A percentile compares a stretch with the other conserved stretches of the same genome.
Conservation (phyloP, 1,140 invertebrate genomes). For the Panagrolaimus sp. region DNA sequence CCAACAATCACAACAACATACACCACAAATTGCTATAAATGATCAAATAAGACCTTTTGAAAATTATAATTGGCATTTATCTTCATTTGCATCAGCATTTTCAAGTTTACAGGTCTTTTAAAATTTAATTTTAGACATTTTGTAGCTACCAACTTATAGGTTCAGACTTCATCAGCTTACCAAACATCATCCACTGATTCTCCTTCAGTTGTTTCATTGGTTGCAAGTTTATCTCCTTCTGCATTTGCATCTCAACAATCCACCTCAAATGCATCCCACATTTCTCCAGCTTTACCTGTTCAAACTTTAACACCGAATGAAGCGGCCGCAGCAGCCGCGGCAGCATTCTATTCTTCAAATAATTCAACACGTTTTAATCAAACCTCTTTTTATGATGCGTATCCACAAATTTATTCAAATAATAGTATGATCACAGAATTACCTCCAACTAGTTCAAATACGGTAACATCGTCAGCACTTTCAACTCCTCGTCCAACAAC, state of each 20-base stretch:
- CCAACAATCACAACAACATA: not conserved
- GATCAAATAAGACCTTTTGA: constrained; percentile 2
- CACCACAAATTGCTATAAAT: not conserved
- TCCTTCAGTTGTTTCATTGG: constrained; percentile 1
- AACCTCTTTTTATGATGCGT: constrained; percentile 5
- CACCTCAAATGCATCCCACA: not conserved
- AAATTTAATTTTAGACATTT: not conserved
- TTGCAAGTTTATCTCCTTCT: constrained; percentile 1
- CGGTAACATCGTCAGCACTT: not conserved
- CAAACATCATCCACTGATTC: not conserved
- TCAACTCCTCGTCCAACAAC: constrained; percentile 1
- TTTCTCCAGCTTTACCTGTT: constrained; percentile 13
- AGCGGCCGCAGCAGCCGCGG: not conserved
- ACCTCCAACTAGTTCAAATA: not conserved
- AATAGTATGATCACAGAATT: not conserved
- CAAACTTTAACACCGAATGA: constrained; percentile 7
- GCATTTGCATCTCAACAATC: not conserved
- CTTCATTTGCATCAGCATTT: constrained; percentile 16
- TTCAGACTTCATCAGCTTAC: not conserved
- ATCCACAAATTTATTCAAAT: constrained; percentile 12
- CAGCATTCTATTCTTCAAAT: constrained; percentile 7
- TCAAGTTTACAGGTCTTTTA: constrained; percentile 4
- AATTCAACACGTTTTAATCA: not conserved
- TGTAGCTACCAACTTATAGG: constrained; percentile 10
- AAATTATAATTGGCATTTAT: constrained; percentile 12